These are phyloP conservation scores for Daphoenositta chrysoptera DNA, from an alignment of 2,113 vertebrate species.

Conservation along the genomic window DNA sequence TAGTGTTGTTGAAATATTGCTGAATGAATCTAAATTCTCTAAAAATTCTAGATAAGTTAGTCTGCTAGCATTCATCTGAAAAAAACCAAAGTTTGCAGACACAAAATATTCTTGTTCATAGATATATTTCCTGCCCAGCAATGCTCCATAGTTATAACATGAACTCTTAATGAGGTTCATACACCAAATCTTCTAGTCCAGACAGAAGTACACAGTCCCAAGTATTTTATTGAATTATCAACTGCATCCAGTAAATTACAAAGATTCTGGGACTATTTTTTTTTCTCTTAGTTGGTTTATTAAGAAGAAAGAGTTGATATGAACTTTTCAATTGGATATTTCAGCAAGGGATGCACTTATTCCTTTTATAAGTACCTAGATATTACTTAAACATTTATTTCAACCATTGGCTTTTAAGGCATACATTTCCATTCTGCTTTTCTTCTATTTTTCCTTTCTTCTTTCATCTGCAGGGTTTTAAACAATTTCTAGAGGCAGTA, in stretches of 20 bases:
- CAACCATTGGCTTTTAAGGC: not conserved
- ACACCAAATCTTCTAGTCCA: not conserved
- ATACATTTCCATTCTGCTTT: not conserved
- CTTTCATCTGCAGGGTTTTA: constrained; percentile 12
- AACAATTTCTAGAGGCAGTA: not conserved
- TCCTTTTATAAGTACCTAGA: constrained; percentile 43
- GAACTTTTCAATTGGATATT: not conserved
- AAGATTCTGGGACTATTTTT: constrained; percentile 46
- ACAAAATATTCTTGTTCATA: not conserved
- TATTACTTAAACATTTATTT: constrained; percentile 16
- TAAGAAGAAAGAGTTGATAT: not conserved
- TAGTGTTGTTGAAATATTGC: not conserved
- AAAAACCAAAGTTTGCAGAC: not conserved
- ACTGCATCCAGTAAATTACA: constrained; percentile 20
- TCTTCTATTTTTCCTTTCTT: not conserved
- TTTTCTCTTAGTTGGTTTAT: not conserved
- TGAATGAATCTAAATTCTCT: not conserved
- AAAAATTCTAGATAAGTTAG: not conserved
- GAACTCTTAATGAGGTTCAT: constrained; percentile 2
- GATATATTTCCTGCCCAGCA: not conserved
- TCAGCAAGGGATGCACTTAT: not conserved
- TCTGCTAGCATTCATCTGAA: not conserved
- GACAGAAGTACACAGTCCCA: constrained; percentile 9
- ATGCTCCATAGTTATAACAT: not conserved
- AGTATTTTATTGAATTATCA: constrained; percentile 35